These are phyloP conservation scores for Hippasteria phrygiana DNA, from an alignment of 53 echinoderm and acorn worm genomes.

Conservation along the genomic window DNA sequence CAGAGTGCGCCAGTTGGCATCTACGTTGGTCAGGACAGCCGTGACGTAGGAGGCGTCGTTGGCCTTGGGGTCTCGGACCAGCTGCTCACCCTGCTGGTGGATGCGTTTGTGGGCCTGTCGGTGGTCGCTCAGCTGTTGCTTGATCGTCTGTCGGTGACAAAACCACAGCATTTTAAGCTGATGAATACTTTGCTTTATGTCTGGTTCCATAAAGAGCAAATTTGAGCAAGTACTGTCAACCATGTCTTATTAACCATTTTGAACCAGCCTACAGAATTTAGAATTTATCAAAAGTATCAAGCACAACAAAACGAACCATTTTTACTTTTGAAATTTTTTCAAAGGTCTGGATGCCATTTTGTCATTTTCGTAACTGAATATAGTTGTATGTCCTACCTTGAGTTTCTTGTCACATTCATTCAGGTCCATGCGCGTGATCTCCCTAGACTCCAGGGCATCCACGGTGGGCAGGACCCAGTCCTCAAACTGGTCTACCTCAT, in stretches of 20 bases:
- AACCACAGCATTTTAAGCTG: background rate
- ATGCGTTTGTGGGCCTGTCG: conserved; percentile 83
- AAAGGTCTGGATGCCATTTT: no score
- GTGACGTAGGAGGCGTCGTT: conserved; percentile 92
- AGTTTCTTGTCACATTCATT: conserved; percentile 81
- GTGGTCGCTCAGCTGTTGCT: conserved; percentile 87
- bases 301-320: no score
- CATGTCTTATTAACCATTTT: no score
- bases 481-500: conserved; percentile 96
- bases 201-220: no score
- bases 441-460: conserved; percentile 83
- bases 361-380: no score
- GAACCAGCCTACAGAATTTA: no score
- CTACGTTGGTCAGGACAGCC: conserved; percentile 91
- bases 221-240: no score
- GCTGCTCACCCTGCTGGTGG: conserved; percentile 88
- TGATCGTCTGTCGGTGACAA: conserved; percentile 70
- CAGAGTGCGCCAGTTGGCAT: conserved; percentile 94
- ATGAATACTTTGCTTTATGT: no score
- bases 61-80: conserved; percentile 93
- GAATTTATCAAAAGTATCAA: no score
- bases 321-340: no score
- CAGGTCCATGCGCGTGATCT: conserved; percentile 77
- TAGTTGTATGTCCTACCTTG: conserved; percentile 68
- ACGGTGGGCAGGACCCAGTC: conserved; percentile 91